Conservation (phyloP, 1,140 invertebrate species). For the Wasmannia auropunctata region DNA sequence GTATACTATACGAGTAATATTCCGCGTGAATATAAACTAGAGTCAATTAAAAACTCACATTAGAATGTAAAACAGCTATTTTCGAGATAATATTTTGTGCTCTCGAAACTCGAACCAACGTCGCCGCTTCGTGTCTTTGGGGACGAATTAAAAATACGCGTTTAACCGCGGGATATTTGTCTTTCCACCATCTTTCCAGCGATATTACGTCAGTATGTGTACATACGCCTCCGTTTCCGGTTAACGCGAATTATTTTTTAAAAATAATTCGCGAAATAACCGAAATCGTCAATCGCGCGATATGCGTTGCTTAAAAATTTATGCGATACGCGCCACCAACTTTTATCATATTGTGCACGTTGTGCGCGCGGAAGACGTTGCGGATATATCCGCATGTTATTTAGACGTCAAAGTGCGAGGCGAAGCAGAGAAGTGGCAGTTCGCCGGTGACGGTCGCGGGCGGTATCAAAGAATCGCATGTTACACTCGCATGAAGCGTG, state of each 20-base stretch:
- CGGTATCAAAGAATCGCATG: conserved; percentile 48
- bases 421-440: background rate
- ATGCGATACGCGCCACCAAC: background rate
- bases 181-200: background rate
- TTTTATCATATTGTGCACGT: background rate
- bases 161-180: background rate
- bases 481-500: conserved; percentile 34
- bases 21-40: background rate
- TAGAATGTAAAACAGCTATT: background rate
- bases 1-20: background rate
- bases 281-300: background rate
- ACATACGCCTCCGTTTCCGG: background rate
- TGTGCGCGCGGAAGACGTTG: background rate
- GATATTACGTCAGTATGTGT: background rate
- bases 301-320: background rate
- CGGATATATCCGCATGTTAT: conserved; percentile 4
- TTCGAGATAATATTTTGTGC: background rate
- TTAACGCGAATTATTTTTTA: background rate
- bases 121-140: background rate
- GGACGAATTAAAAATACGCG: background rate
- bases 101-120: background rate
- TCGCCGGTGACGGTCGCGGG: background rate
- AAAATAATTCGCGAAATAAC: too few species aligned
- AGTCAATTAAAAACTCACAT: background rate
- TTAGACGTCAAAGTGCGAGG: conserved; percentile 8